Conservation (phyloP, 2,113 vertebrate genomes). For the Paramormyrops kingsleyae region DNA sequence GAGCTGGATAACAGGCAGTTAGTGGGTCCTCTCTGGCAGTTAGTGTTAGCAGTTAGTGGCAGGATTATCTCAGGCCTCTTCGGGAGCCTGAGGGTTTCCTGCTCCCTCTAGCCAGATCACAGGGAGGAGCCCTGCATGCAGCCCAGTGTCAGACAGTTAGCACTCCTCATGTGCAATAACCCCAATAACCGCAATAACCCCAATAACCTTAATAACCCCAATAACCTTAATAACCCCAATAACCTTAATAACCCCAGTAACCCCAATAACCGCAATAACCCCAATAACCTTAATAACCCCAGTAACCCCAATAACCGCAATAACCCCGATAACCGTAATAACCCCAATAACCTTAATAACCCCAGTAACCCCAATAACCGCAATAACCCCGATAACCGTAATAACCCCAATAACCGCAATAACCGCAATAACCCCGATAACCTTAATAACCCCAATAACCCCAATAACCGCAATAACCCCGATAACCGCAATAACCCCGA, state of each 20-base stretch:
- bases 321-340: neutral
- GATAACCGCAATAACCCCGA: no score
- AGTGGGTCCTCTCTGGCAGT: neutral
- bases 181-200: neutral
- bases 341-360: neutral
- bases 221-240: neutral
- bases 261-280: neutral
- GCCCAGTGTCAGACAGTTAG: no score
- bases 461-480: neutral
- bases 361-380: neutral
- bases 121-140: neutral
- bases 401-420: neutral
- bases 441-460: neutral
- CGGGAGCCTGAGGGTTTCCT: conserved; percentile 6
- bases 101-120: neutral
- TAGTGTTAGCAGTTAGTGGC: neutral
- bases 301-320: neutral
- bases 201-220: neutral
- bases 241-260: neutral
- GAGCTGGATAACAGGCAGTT: neutral
- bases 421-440: neutral
- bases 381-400: neutral
- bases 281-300: neutral
- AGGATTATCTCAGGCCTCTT: conserved; percentile 1
- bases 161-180: neutral